These are phyloP conservation scores for Tupaia tana DNA, from an alignment of 2,113 vertebrate species.

Conservation along the genomic window DNA sequence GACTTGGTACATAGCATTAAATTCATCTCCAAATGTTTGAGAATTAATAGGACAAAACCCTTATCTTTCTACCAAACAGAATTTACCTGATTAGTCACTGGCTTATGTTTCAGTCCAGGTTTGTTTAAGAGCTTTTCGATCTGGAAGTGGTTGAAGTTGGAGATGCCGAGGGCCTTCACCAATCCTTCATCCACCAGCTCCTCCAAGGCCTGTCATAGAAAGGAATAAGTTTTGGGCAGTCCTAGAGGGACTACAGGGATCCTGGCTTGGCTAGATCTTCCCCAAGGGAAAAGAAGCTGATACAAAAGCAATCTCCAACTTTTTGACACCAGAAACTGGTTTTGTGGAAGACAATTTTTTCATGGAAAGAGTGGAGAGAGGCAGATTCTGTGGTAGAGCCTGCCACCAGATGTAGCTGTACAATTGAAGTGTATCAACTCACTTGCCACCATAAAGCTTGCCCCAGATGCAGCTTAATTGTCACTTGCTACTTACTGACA, in stretches of 20 bases:
- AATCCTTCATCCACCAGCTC: constrained; percentile 91
- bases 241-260: neutral
- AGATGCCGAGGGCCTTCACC: constrained; percentile 93
- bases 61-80: neutral
- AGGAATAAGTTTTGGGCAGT: neutral
- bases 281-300: neutral
- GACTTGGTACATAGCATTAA: neutral
- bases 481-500: too few relatives aligned
- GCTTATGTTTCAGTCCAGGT: constrained; percentile 91
- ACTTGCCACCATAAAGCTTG: too few relatives aligned
- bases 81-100: constrained; percentile 90
- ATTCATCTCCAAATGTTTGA: neutral
- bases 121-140: constrained; percentile 92
- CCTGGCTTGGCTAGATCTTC: neutral
- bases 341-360: too few relatives aligned
- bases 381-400: too few relatives aligned
- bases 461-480: too few relatives aligned
- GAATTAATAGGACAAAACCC: neutral
- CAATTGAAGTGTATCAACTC: too few relatives aligned
- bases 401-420: too few relatives aligned
- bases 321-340: too few relatives aligned
- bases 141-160: constrained; percentile 93
- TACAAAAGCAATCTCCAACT: neutral
- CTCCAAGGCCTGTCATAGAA: constrained; percentile 89
- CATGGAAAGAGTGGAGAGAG: too few relatives aligned